phyloP scores from a whole-genome alignment of 1,140 invertebrate genomes.

The Philaenus spumarius region DNA sequence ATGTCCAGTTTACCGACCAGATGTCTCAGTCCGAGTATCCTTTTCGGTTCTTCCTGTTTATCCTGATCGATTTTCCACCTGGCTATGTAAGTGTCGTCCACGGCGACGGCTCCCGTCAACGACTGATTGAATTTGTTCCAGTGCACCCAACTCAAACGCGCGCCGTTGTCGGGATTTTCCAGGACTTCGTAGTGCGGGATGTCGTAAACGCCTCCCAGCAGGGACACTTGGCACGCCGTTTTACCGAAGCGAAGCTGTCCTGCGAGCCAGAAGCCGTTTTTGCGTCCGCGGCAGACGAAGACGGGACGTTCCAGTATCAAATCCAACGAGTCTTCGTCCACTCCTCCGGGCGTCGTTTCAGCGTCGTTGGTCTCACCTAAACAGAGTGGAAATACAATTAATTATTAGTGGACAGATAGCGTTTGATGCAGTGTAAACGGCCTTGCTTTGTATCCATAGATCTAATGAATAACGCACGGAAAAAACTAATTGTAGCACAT shows the following conservation, averaged over 20 bases:
- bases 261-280: constrained; percentile 61
- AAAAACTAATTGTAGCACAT: too few species aligned
- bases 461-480: too few species aligned
- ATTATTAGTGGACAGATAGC: too few species aligned
- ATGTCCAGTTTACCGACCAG: constrained; percentile 60
- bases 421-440: too few species aligned
- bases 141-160: constrained; percentile 59
- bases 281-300: constrained; percentile 63
- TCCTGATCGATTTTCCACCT: constrained; percentile 10
- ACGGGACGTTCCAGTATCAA: constrained; percentile 42
- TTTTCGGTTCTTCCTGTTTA: constrained; percentile 2
- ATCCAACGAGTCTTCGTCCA: constrained; percentile 13
- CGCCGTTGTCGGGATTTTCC: constrained; percentile 68
- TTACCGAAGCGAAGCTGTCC: constrained; percentile 48
- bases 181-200: constrained; percentile 63
- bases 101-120: constrained; percentile 57
- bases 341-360: neutral
- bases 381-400: too few species aligned
- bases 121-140: constrained; percentile 45
- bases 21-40: constrained; percentile 42
- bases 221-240: constrained; percentile 53
- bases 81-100: constrained; percentile 38
- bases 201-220: constrained; percentile 48
- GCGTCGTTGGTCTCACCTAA: too few species aligned
- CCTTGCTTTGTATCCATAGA: too few species aligned